Evolutionary conservation across 2,888 invertebrate species (phyloP).

Genomic region (Lasioglossum vierecki): DNA sequence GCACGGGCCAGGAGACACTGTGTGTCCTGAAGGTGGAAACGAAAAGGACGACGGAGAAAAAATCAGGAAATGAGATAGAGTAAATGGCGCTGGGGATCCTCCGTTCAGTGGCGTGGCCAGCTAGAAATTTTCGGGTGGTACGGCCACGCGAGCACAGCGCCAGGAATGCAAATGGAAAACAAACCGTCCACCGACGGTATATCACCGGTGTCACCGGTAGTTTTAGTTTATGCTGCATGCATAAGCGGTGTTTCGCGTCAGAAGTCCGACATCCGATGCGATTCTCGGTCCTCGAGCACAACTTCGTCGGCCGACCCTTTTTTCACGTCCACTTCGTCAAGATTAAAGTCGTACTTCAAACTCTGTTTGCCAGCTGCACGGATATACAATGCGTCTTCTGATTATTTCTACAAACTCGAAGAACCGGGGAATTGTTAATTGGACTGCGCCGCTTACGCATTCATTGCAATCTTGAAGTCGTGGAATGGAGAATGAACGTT

Average conservation of each 20-base stretch:
- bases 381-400: not conserved
- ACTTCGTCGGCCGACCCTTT: slow-evolving; percentile 33
- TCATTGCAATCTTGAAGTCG: not conserved
- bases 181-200: slow-evolving; percentile 74
- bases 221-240: slow-evolving; percentile 78
- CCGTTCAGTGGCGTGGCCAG: slow-evolving; percentile 33
- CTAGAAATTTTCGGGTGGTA: slow-evolving; percentile 60
- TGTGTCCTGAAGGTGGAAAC: slow-evolving; percentile 33
- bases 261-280: slow-evolving; percentile 59
- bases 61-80: slow-evolving; percentile 22
- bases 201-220: slow-evolving; percentile 76
- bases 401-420: not conserved
- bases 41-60: slow-evolving; percentile 30
- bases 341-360: slow-evolving; percentile 4
- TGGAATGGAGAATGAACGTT: not conserved
- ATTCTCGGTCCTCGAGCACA: slow-evolving; percentile 53
- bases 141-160: slow-evolving; percentile 56
- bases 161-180: slow-evolving; percentile 78
- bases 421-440: not conserved
- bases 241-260: slow-evolving; percentile 73
- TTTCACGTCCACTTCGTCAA: not conserved
- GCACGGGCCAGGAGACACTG: not conserved
- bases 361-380: not conserved
- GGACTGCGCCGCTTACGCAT: not conserved
- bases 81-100: slow-evolving; percentile 30